Base-by-base conservation (phyloP, 2,797 vertebrate species). In the Eospalax fontanierii region DNA sequence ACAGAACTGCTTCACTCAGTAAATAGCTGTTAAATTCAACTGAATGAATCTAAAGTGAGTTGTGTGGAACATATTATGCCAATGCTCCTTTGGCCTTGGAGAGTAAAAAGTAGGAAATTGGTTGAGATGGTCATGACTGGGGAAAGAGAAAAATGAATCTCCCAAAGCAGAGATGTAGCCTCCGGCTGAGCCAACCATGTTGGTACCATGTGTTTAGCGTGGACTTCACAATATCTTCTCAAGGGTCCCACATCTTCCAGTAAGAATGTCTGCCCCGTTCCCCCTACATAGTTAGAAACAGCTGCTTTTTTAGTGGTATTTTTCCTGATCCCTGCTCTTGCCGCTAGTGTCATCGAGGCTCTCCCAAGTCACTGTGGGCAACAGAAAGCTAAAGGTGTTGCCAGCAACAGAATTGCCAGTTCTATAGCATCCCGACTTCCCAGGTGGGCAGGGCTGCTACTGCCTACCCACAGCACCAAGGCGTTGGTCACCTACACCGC, bases 1-100 rank as follows among this genome's bases (percentile, higher is more conserved):
- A 73, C 59, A 83, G 46, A 75, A 35, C 57, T 83, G 68, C 81
- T 71, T 90, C 65, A 40, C n/a, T 95, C 89, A 40, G n/a, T 88
- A 90, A 93, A 89, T 92, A 95, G 89, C 86, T 90, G 83, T 95
- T 11, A 38, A 94, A 81, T 30, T 68, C 80, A 86, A 92, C 16
- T 12, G 66, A 95, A 89, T 61, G 73, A 85, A 94, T 35, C 38
- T 66, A 87, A 91, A 94, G 70, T 87, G 80, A 95, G 79, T 83
- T 83, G n/a, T 89, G 43, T 87, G 28, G 59, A 46, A 50, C 6
- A 75, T 75, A 90, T 73, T 82, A 30, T 38, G 66, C 63, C 91
- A 92, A 46, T 43, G 75, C 43, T 70, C 38, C 71, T 90, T 75
- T 54, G 50, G 95, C 68, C 71, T 96, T 95, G 21, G 30, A 88